These are phyloP conservation scores for Drosophila aldrichi DNA, from an alignment of 2,888 invertebrate species.

Conservation along the genomic window DNA sequence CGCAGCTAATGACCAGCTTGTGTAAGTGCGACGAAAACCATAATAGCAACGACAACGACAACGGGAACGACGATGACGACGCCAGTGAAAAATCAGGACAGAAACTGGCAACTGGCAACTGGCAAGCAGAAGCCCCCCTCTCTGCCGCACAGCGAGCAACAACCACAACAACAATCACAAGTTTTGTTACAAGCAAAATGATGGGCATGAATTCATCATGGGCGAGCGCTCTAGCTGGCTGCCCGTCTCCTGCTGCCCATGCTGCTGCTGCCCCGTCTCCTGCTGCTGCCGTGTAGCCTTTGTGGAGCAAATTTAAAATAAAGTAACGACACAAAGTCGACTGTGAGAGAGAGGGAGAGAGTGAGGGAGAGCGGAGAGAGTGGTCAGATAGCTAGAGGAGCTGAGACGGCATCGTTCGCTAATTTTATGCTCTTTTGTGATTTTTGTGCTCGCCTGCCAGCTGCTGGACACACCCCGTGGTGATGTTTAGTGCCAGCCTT, in stretches of 20 bases:
- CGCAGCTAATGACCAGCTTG: constrained; percentile 77
- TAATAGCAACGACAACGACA: constrained; percentile 26
- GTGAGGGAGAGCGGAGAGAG: background rate
- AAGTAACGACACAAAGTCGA: constrained; percentile 65
- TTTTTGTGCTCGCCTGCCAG: constrained; percentile 65
- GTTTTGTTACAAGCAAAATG: constrained; percentile 76
- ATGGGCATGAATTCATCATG: constrained; percentile 79
- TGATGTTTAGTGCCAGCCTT: constrained; percentile 69
- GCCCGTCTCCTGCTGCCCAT: constrained; percentile 9
- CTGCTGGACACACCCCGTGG: constrained; percentile 74
- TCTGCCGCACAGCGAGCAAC: constrained; percentile 28
- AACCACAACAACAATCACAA: constrained; percentile 68
- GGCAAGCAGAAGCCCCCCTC: constrained; percentile 2
- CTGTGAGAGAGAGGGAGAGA: constrained; percentile 9
- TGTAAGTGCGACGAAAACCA: constrained; percentile 70
- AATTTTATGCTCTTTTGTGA: constrained; percentile 81
- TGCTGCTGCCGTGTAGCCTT: constrained; percentile 16
- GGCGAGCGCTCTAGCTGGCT: constrained; percentile 39
- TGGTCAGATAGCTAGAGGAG: constrained; percentile 36
- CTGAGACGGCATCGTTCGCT: constrained; percentile 63
- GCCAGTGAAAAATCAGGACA: constrained; percentile 72
- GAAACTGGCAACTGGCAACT: constrained; percentile 30
- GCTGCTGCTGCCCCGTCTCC: constrained; percentile 4
- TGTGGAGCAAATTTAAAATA: constrained; percentile 68
- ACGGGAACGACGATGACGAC: constrained; percentile 28